Base-by-base conservation (phyloP, 2,888 invertebrate species). In the Apoda limacodes region DNA sequence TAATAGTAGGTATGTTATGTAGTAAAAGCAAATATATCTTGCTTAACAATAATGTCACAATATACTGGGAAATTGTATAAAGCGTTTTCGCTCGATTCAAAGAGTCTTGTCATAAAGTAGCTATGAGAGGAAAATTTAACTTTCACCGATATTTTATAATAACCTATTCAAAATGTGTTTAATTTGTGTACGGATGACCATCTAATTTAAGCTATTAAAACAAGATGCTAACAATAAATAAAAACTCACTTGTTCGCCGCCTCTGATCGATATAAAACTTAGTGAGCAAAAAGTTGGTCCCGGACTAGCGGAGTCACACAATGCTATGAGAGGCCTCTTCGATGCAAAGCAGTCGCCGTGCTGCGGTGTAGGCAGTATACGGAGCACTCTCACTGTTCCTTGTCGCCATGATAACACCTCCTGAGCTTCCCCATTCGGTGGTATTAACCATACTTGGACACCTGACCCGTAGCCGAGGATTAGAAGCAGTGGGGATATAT, bases 371-470 rank as follows among this genome's bases (percentile, higher is more conserved):
- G 95, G 95, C 57, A 98, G 82, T 49, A 98, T 83, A 63, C 92
- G 87, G 43, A 97, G 82, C 32, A 48, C 95, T 85, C 89, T 61
- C 27, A 97, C 93, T 40, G 90, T 87, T 30, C 96, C 95, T 68
- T 97, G 95, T 29, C 95, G 85, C 89, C 96, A 94, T 3, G 97
- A 96, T 36, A 98, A 71, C 13, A 98, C 92, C 71, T 98, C 98
- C 37, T 92, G 90, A 2, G 97, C 98, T 62, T 98, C 97, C 12
- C 98, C 97, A 48, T 88, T 91, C 5, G 92, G 90, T 9, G 90
- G 88, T 39, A 95, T 85, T 30, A 90, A 83, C 94, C 94, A 95
- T 24, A 93, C 89, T 88, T 93, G 69, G 13, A 76, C 74, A 15
- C 65, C 78, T 0, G 78, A 60, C 13, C 80, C 80, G 37, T 80